phyloP scores from a whole-genome alignment of 1,140 invertebrate genomes.

The Neoseiulus cucumeris region DNA sequence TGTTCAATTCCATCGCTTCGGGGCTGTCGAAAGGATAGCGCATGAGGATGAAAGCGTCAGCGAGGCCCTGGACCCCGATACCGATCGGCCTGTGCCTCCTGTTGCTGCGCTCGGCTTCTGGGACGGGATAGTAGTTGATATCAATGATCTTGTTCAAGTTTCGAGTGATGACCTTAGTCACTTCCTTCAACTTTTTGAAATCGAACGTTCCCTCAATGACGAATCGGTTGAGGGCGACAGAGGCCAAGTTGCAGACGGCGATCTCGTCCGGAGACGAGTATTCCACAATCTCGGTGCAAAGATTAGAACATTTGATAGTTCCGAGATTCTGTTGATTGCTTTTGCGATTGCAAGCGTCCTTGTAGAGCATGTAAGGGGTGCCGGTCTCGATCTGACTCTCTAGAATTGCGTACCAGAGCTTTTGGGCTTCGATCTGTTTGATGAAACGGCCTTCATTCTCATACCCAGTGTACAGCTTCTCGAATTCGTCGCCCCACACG shows the following conservation, averaged over 20 bases:
- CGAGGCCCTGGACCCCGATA: slow-evolving; percentile 88
- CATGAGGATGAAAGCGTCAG: slow-evolving; percentile 91
- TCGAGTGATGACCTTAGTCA: slow-evolving; percentile 66
- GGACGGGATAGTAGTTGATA: slow-evolving; percentile 84
- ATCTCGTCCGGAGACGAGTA: slow-evolving; percentile 53
- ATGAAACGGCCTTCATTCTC: slow-evolving; percentile 57
- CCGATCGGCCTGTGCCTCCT: slow-evolving; percentile 78
- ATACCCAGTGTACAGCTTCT: slow-evolving; percentile 68
- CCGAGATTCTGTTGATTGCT: slow-evolving; percentile 97
- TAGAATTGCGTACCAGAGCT: slow-evolving; percentile 82
- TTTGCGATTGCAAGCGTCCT: slow-evolving; percentile 91
- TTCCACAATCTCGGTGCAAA: slow-evolving; percentile 94
- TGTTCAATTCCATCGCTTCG: slow-evolving; percentile 67
- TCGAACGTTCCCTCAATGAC: slow-evolving; percentile 57
- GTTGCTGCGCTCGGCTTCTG: slow-evolving; percentile 64
- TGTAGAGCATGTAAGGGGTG: slow-evolving; percentile 93
- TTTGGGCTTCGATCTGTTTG: slow-evolving; percentile 58
- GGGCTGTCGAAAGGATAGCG: slow-evolving; percentile 60
- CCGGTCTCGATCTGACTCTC: slow-evolving; percentile 95
- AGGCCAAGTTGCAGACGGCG: slow-evolving; percentile 94
- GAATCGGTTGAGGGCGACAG: slow-evolving; percentile 92
- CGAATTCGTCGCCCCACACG: slow-evolving; percentile 86
- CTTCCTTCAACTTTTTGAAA: slow-evolving; percentile 65
- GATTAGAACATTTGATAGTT: slow-evolving; percentile 93
- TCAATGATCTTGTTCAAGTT: slow-evolving; percentile 98